Percentiles rank a stretch among this genome's conserved stretches.
phyloP scores from a whole-genome alignment of 2,113 vertebrate species.

The Trachemys scripta region DNA sequence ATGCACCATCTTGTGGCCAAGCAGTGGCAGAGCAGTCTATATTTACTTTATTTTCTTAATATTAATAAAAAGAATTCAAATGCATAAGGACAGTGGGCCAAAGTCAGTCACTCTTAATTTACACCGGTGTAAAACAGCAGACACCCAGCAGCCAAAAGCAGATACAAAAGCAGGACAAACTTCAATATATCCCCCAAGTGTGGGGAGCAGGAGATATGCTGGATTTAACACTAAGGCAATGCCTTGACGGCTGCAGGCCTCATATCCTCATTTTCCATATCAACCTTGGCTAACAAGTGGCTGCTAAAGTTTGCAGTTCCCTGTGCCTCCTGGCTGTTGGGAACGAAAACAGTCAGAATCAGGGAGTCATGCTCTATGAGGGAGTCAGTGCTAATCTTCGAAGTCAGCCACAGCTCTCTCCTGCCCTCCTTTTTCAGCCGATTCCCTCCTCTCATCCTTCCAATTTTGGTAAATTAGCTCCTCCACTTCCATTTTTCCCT shows the following conservation, averaged over 20 bases:
- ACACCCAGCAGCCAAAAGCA: not conserved
- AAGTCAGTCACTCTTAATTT: not conserved
- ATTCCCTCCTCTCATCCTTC: not conserved
- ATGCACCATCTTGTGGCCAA: constrained; percentile 74
- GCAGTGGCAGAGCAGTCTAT: not conserved
- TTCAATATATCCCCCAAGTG: not conserved
- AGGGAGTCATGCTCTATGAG: not conserved
- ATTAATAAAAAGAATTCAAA: not conserved
- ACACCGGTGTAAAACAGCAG: not conserved
- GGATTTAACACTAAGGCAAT: not conserved
- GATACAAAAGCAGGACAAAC: not conserved
- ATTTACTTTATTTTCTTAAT: not conserved
- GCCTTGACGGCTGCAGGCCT: not conserved
- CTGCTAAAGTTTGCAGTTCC: not conserved
- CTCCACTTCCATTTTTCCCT: not conserved
- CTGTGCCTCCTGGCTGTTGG: not conserved
- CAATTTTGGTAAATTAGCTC: not conserved
- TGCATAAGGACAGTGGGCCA: not conserved
- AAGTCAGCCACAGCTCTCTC: not conserved
- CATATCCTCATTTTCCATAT: not conserved
- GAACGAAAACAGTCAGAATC: not conserved
- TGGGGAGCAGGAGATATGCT: fast-evolving
- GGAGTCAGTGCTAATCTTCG: not conserved
- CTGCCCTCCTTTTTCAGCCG: not conserved
- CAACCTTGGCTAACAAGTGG: not conserved